Base-by-base conservation (phyloP, 2,113 vertebrate species). In the Tauraco erythrolophus region DNA sequence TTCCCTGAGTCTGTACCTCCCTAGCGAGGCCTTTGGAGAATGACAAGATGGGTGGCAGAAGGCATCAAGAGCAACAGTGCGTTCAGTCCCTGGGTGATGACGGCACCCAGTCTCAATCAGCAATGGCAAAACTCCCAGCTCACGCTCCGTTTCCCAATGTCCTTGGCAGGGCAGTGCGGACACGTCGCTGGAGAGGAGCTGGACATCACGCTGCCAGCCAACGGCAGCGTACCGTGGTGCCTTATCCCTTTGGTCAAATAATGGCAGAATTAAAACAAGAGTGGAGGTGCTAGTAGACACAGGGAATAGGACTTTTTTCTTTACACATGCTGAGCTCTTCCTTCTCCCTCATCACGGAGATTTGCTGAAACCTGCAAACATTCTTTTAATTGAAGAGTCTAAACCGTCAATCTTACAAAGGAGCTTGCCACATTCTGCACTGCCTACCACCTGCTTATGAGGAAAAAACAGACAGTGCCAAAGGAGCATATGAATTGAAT, bases 401-500 rank as follows among this genome's bases (percentile, higher is more conserved):
- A 83, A 91, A 33, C 48, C 57, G 81, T 78, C 74, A 91, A 27
- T 95, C 64, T 84, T 31, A 31, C 37, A 58, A 70, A 92, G 84
- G 64, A 84, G 27, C 46, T 90, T 92, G 71, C 92, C 56, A 81
- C 68, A 46, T 61, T 78, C 53, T 78, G 66, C 75, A 56, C 53
- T 91, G 78, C 81, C 68, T 68, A 68, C 85, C 79, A 91, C 79
- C 92, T 94, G 85, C 64, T 86, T 66, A 25, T 24, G 33, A 81
- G 76, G 33, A 12, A 91, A 94, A 95, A 89, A 43, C 10, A 93
- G 85, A 79, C 91, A 79, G 56, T 46, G 86, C 45, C 31, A 81
- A 79, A 94, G 43, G 53, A 97, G 60, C 65, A 74, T 50, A 90
- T 85, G 89, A 94, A 95, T 94, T 94, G 91, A 92, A 96, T 88